Evolutionary conservation across 2,113 vertebrate genomes (phyloP), one percentile per base, ranked within the genome.

Genomic region (Hylia prasina): DNA sequence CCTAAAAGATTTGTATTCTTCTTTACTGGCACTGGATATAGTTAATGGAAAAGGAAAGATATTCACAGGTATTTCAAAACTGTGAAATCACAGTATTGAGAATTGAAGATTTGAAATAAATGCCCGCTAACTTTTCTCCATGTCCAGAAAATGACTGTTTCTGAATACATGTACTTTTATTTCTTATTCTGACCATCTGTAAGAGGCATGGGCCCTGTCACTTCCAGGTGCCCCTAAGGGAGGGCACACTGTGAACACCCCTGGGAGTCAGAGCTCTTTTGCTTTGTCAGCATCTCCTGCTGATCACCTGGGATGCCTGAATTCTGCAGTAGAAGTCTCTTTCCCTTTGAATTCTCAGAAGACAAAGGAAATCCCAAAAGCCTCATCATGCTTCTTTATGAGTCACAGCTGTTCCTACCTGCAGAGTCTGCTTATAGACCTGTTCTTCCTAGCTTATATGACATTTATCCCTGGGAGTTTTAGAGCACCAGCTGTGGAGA

Each of bases 351-450:
- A 68, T 85, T 83, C 54, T 94, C 44, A 54, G 45, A 64, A 65
- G 87, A 91, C 54, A 69, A 65, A 77, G 77, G 37, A 87, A 86
- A 89, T 60, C 35, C 4, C 9, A 72, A 91, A 89, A 89, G 58
- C 48, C 71, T 81, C 69, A 44, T 81, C 25, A 24, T 81, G 58
- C 50, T 69, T 21, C 71, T 72, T 71, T 53, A 56, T 64, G 54
- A 80, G 69, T 77, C 72, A 56, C 80, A 94, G 94, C 80, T 91
- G 83, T 89, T 80, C 40, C 75, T 77, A 86, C 76, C 94, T 93
- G 90, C 68, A 42, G 56, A 73, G 53, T 60, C 76, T 76, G 68
- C 48, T 42, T 57, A 37, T 27, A 45, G 56, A 69, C 50, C 56
- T 56, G 58, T 66, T 89, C n/a, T 82, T 71, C 64, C 45, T 42